Evolutionary conservation across 2,888 invertebrate genomes (phyloP), one percentile per base, ranked within the genome.

Genomic region (Plebejus melissa): DNA sequence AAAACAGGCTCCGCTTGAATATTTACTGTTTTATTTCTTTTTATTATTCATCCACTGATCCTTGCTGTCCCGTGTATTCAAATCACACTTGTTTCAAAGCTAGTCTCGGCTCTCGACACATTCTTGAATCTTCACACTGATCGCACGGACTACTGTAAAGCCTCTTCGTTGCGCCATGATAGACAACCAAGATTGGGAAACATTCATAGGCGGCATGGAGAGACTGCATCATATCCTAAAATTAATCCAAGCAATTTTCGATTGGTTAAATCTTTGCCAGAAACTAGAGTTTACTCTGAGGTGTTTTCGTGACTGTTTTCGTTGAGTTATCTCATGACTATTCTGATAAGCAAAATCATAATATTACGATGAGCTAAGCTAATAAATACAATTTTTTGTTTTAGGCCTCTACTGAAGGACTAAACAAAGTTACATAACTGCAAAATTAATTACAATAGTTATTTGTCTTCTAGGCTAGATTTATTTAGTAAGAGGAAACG

Each of bases 1-100:
- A 72, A 72, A 72, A 72, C 32, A 54, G 72, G 72, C 16, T 50
- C 16, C 50, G 50, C 22, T 72, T 54, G 54, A 54, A 72, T 72
- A 50, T 54, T 54, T 28, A 50, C 32, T 54, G 32, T 54, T 72
- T 50, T 72, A 22, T 70, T 50, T 72, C 50, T 32, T 72, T n/a
- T 72, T 54, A 72, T 54, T 72, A 72, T 72, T 54, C 50, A 72
- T 50, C 28, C 32, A 72, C 28, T 50, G 16, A 50, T 72, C 32
- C 54, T 71, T 54, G 71, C 22, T 41, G 71, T 22, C 46, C 32
- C 11, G 65, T 32, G 28, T 65, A 65, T 65, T 65, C 65, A 65
- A 65, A 65, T 36, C 16, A 32, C 16, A 32, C 32, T 65, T 13
- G 13, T 36, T 65, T 32, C 32, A 32, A 65, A 65, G 32, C 60